Evolutionary conservation across 1,140 invertebrate species (phyloP).

Genomic region (Theocolax elegans): DNA sequence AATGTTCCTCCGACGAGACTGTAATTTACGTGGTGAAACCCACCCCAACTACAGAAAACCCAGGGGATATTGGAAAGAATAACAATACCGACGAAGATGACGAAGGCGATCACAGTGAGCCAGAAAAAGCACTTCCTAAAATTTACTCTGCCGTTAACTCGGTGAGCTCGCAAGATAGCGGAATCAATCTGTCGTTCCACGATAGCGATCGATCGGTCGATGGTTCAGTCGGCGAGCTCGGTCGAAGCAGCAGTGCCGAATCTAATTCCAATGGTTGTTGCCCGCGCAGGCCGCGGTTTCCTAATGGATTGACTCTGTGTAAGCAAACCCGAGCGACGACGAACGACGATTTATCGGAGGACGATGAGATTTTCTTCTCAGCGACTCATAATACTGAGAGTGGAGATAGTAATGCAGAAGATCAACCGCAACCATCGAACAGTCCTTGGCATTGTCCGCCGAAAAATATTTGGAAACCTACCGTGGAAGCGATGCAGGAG

Average conservation of each 20-base stretch:
- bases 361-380: conserved; percentile 54
- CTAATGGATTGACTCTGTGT: conserved; percentile 16
- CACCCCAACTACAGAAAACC: conserved; percentile 40
- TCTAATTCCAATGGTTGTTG: conserved; percentile 54
- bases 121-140: conserved; percentile 62
- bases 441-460: conserved; percentile 80
- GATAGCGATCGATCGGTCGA: conserved; percentile 71
- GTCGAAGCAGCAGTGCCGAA: conserved; percentile 63
- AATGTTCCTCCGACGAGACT: conserved; percentile 66
- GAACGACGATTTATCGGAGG: conserved; percentile 61
- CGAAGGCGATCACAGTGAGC: conserved; percentile 49
- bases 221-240: conserved; percentile 53
- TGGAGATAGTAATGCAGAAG: conserved; percentile 27
- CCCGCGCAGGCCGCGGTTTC: conserved; percentile 46
- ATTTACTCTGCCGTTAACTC: conserved; percentile 74
- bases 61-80: background rate
- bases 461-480: conserved; percentile 84
- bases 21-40: conserved; percentile 64
- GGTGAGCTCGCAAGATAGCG: conserved; percentile 80
- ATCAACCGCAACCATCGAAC: conserved; percentile 6
- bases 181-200: conserved; percentile 79
- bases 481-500: conserved; percentile 83
- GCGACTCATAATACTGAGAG: background rate
- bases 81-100: conserved; percentile 64
- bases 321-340: conserved; percentile 45